phyloP scores from a whole-genome alignment of 1,140 invertebrate genomes.

The Camponotus vicinus region DNA sequence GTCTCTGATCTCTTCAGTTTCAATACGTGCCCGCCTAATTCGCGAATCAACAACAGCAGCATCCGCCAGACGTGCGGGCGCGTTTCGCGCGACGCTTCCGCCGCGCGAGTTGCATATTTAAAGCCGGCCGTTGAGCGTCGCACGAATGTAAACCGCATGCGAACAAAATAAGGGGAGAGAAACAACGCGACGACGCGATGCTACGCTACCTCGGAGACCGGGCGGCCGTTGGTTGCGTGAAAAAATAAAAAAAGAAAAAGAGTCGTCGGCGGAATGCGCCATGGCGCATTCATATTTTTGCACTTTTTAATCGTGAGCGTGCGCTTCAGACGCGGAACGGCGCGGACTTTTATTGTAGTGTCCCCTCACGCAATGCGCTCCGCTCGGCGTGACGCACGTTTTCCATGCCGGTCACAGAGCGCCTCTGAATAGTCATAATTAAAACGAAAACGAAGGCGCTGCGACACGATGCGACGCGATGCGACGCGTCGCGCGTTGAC shows the following conservation, averaged over 20 bases:
- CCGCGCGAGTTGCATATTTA: constrained; percentile 47
- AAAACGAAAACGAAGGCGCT: constrained; percentile 64
- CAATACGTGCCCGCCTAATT: constrained; percentile 19
- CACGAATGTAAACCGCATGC: constrained; percentile 39
- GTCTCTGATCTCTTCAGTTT: constrained; percentile 31
- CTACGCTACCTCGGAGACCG: constrained; percentile 28
- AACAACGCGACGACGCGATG: constrained; percentile 9
- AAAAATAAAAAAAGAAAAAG: constrained; percentile 3
- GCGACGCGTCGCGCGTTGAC: constrained; percentile 13
- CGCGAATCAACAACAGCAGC: constrained; percentile 28
- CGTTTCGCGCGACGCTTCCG: constrained; percentile 3
- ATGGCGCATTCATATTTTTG: constrained; percentile 73
- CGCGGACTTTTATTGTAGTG: constrained; percentile 58
- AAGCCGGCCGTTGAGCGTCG: constrained; percentile 16
- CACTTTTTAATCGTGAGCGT: constrained; percentile 73
- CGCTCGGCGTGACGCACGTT: constrained; percentile 34
- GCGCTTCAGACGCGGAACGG: constrained; percentile 72
- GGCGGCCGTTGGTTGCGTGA: background rate
- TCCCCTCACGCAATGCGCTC: constrained; percentile 3
- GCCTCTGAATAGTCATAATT: constrained; percentile 72
- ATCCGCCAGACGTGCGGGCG: background rate
- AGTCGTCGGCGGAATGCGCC: constrained; percentile 24
- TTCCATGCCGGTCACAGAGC: constrained; percentile 68
- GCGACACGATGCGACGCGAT: background rate
- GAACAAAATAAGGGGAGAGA: constrained; percentile 35